A percentile compares a stretch with the other conserved stretches of the same genome.
Evolutionary conservation across 2,113 vertebrate species (phyloP).

Genomic region (Spea bombifrons): DNA sequence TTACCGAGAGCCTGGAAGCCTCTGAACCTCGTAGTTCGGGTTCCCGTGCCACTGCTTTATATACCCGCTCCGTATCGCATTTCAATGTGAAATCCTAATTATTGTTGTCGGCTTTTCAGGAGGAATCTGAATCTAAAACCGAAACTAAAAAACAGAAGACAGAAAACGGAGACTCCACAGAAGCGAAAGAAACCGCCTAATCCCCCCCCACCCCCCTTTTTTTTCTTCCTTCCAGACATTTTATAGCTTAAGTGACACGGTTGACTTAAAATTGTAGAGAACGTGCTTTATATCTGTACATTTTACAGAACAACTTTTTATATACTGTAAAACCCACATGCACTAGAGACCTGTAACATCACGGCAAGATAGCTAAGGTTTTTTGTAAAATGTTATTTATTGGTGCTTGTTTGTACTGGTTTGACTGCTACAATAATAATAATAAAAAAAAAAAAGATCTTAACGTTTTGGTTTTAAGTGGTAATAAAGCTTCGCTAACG

Average conservation of each 20-base stretch:
- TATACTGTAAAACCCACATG: constrained; percentile 66
- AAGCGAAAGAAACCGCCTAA: constrained; percentile 73
- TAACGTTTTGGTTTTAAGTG: constrained; percentile 25
- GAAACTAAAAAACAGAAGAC: constrained; percentile 80
- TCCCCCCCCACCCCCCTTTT: constrained; percentile 18
- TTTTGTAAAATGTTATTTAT: constrained; percentile 81
- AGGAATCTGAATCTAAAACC: constrained; percentile 69
- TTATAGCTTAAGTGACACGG: constrained; percentile 66
- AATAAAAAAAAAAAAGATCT: constrained; percentile 30
- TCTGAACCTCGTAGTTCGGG: neutral
- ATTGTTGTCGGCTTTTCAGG: constrained; percentile 52
- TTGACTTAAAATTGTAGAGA: constrained; percentile 71
- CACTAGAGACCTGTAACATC: constrained; percentile 71
- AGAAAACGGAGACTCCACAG: constrained; percentile 73
- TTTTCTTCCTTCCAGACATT: constrained; percentile 49
- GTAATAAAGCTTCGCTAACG: constrained; percentile 41
- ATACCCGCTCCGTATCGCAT: no score
- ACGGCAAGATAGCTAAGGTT: constrained; percentile 52
- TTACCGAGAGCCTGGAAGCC: neutral
- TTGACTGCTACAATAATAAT: constrained; percentile 57
- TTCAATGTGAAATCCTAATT: no score
- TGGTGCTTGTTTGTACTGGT: constrained; percentile 68
- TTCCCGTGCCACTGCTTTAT: no score
- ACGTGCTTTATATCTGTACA: constrained; percentile 72
- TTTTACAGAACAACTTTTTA: constrained; percentile 59